Evolutionary conservation across 2,113 vertebrate species (phyloP).

Genomic region (Amphilophus citrinellus): DNA sequence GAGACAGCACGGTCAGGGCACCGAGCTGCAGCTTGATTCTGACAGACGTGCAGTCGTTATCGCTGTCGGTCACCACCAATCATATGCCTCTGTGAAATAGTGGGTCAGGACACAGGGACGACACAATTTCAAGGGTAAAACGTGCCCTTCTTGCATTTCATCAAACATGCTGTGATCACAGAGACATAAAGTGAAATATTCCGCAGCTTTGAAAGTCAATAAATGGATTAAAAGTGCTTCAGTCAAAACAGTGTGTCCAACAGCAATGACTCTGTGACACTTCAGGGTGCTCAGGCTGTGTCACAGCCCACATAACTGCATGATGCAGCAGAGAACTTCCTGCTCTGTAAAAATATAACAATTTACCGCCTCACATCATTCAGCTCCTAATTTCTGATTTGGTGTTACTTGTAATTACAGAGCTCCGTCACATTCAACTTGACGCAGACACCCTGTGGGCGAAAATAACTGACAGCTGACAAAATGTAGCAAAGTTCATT

Average conservation of each 20-base stretch:
- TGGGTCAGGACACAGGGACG: constrained; percentile 59
- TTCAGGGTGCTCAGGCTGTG: constrained; percentile 14
- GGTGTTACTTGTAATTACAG: constrained; percentile 39
- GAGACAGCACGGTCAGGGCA: constrained; percentile 58
- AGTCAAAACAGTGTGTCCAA: constrained; percentile 17
- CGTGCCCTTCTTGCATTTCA: constrained; percentile 28
- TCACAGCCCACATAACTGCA: not conserved
- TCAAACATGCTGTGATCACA: not conserved
- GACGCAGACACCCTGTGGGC: constrained; percentile 3
- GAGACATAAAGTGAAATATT: constrained; percentile 11
- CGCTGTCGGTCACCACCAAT: constrained; percentile 64
- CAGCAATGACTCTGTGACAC: not conserved
- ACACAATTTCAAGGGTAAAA: constrained; percentile 69
- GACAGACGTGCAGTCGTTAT: constrained; percentile 78
- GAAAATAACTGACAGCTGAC: not conserved
- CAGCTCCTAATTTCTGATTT: constrained; percentile 16
- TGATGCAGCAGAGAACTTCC: not conserved
- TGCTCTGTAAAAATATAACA: constrained; percentile 10
- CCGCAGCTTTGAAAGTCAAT: constrained; percentile 18
- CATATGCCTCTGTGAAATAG: constrained; percentile 47
- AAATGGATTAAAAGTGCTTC: constrained; percentile 28
- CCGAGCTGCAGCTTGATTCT: constrained; percentile 71
- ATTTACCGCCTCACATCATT: constrained; percentile 3
- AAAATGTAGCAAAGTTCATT: not conserved
- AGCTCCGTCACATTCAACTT: constrained; percentile 11